Evolutionary conservation across 2,113 vertebrate genomes (phyloP).

Genomic region (Lophura nycthemera): DNA sequence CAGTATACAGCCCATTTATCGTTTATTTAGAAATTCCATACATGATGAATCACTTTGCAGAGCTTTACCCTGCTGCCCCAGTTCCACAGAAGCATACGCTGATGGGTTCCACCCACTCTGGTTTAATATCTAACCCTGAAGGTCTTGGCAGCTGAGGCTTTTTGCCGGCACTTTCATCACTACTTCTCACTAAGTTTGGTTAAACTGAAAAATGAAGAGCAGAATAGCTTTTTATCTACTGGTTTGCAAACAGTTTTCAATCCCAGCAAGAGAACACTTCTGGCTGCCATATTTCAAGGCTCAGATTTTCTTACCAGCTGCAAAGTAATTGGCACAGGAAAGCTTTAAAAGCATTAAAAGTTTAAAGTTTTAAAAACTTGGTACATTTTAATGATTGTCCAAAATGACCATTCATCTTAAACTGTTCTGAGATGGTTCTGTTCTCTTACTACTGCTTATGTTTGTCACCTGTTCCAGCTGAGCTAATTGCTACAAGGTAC

Average conservation of each 20-base stretch:
- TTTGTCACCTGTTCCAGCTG: neutral
- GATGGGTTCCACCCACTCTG: neutral
- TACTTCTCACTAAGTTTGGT: conserved; percentile 29
- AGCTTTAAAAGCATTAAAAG: neutral
- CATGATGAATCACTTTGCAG: neutral
- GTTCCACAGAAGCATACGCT: rapidly evolving
- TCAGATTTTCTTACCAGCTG: neutral
- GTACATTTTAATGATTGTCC: neutral
- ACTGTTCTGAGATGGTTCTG: neutral
- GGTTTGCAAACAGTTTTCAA: neutral
- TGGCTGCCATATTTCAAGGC: neutral
- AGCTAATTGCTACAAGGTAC: neutral
- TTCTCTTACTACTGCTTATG: neutral
- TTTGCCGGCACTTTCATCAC: conserved; percentile 39
- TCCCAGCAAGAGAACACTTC: neutral
- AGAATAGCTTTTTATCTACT: conserved; percentile 24
- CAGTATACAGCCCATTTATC: neutral
- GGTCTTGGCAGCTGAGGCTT: conserved; percentile 10
- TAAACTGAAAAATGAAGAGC: conserved; percentile 15
- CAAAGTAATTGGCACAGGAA: neutral
- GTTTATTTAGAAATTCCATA: neutral
- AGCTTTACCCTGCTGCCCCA: neutral
- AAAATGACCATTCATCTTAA: neutral
- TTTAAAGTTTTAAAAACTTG: neutral
- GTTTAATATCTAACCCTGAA: conserved; percentile 54